Base-by-base conservation (phyloP, 37 sponge, comb jelly and placozoan species). In the Geodia barretti region DNA sequence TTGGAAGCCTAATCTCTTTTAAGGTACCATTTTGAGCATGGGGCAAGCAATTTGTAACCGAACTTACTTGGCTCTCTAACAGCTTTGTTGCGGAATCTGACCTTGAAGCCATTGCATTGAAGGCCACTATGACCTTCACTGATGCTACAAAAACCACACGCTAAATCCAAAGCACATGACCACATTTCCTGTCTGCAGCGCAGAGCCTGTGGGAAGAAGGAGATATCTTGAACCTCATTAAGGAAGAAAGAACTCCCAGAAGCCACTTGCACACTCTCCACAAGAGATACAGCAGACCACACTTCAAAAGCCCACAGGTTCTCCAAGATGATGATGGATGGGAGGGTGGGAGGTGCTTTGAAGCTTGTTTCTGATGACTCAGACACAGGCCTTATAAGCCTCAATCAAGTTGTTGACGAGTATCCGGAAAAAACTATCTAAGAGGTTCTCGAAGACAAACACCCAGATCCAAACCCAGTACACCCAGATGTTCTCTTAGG, bases 1-100 rank as follows among this genome's bases (percentile, higher is more conserved):
- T 75, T n/a, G 76, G 76, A 75, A 35, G 47, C 63, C 76, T 8
- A 75, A 75, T 59, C 76, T 75, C 19, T 73, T 73, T n/a, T 28
- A 73, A 73, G 26, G 58, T 73, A 17, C 74, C 58, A 41, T 73
- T 58, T 7, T 47, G 74, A 28, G 26, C 74, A 43, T 29, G 74
- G 39, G 74, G 74, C 47, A 73, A 73, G 74, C 74, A 29, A 4
- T 47, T 47, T 47, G 54, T 47, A 47, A 47, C 54, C 14, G 54
- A 47, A 47, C 54, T 75, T 35, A 21, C 76, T 61, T 35, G 76
- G 3, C 76, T 75, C 9, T 75, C 26, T 42, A 7, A 73, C 4
- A 59, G 59, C 25, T 47, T n/a, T 43, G 74, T 59, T 19, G 11
- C 25, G 30, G 74, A 73, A 8, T 73, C 74, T 61, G 76, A 40